Base-by-base conservation (phyloP, 2,888 invertebrate genomes). In the Bombylius major region DNA sequence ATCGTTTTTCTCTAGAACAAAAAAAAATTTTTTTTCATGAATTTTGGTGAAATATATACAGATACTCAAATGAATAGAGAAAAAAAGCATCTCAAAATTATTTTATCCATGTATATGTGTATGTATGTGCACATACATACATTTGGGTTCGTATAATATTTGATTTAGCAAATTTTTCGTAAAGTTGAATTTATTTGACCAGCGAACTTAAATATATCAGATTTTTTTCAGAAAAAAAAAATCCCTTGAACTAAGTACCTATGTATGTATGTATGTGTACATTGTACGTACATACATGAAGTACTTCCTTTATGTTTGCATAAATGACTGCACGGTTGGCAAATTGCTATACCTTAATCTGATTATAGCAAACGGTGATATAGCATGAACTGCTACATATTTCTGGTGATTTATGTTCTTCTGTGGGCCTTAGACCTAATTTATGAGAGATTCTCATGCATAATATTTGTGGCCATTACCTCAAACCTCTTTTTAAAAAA, bases 281-380 rank as follows among this genome's bases (percentile, higher is more conserved):
- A 42, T 42, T 36, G 11, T 11, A 39, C 11, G 9, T 39, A 42
- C 12, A 11, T 42, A 42, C 39, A 42, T 42, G 11, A 7, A 11
- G 9, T 36, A 36, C 7, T 42, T 11, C 12, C 11, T 56, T 42
- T 54, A 47, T 58, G 60, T 58, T 60, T 58, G 55, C 60, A 58
- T 57, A 60, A 60, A 55, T 58, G 55, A 58, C 56, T 58, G 55
- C 58, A 60, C 56, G 60, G 60, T 58, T 60, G 60, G 60, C 58
- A 60, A 60, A 60, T 60, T 58, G 56, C 58, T 60, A n/a, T n/a
- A 60, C 60, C 58, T 58, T 58, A 60, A 60, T 60, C 60, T 60
- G 60, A 60, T 60, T 60, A 59, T 50, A 59, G 36, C 54, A 55
- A 59, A 50, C 54, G 55, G 51, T 54, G 56, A 54, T 59, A 57